A percentile compares a stretch with the other conserved stretches of the same genome.
Conservation (phyloP, 30 jellyfish, hydroid and myxozoan genomes). For the Sanderia malayensis region DNA sequence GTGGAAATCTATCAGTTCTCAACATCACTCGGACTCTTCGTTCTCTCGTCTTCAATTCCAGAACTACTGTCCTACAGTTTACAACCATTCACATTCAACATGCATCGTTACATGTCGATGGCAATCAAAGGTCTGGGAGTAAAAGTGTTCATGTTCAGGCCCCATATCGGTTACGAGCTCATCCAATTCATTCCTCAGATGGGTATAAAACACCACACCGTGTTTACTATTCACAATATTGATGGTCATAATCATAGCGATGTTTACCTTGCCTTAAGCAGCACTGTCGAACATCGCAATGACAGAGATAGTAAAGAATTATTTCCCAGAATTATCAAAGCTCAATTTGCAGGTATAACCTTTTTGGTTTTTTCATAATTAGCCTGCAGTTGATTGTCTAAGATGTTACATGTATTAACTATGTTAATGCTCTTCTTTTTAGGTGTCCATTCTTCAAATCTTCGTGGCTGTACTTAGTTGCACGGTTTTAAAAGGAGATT, state of each 20-base stretch:
- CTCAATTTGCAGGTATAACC: constrained; percentile 27
- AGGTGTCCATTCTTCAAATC: too few relatives aligned
- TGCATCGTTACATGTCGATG: constrained; percentile 19
- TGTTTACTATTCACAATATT: constrained; percentile 21
- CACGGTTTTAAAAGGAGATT: too few relatives aligned
- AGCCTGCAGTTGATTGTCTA: too few relatives aligned
- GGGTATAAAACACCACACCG: constrained; percentile 28
- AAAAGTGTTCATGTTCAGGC: constrained; percentile 35
- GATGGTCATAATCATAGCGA: too few relatives aligned
- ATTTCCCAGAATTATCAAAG: constrained; percentile 23
- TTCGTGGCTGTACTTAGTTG: too few relatives aligned
- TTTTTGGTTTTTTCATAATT: too few relatives aligned
- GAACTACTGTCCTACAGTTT: neutral
- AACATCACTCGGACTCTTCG: constrained; percentile 20
- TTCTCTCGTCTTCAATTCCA: constrained; percentile 23
- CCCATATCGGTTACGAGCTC: constrained; percentile 57
- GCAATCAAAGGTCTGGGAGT: constrained; percentile 35
- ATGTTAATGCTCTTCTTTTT: too few relatives aligned
- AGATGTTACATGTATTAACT: too few relatives aligned
- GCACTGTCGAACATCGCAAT: neutral
- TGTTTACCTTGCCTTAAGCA: constrained; percentile 34
- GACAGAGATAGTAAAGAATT: neutral
- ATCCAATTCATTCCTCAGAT: constrained; percentile 18
- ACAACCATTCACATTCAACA: constrained; percentile 22
- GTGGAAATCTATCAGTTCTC: constrained; percentile 20